These are phyloP conservation scores for Pluvianellus socialis DNA, from an alignment of 2,113 vertebrate species.

Conservation along the genomic window DNA sequence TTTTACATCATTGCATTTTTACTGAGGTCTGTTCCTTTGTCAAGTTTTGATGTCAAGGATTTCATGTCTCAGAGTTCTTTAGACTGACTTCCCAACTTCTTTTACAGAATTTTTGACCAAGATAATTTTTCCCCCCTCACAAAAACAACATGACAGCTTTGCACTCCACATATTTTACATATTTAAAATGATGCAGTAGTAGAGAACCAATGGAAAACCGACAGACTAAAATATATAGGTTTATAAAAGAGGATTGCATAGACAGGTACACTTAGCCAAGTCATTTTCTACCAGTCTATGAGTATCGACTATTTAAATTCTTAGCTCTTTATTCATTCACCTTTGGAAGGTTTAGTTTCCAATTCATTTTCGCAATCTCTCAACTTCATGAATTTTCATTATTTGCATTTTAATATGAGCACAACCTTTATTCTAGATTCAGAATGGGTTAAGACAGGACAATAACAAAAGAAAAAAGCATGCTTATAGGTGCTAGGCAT, in stretches of 20 bases:
- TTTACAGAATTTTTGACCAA: background rate
- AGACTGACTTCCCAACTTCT: background rate
- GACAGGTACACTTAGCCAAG: background rate
- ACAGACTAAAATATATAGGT: background rate
- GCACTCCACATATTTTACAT: background rate
- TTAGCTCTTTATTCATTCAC: constrained; percentile 2
- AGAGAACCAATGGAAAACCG: background rate
- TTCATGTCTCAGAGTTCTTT: background rate
- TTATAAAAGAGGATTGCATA: background rate
- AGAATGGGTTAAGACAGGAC: background rate
- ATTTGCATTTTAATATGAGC: constrained; percentile 26
- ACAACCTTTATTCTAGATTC: background rate
- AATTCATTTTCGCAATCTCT: constrained; percentile 25
- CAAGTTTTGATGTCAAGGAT: background rate
- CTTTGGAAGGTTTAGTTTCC: background rate
- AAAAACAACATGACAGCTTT: background rate
- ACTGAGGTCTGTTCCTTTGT: background rate
- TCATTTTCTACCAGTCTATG: background rate
- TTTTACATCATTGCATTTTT: constrained; percentile 19
- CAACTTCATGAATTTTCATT: constrained; percentile 23
- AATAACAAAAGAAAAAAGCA: background rate
- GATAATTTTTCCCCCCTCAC: background rate
- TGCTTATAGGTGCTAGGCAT: background rate
- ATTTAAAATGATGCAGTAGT: background rate
- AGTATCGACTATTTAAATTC: background rate